A percentile compares a stretch with the other conserved stretches of the same genome.
Evolutionary conservation across 2,888 invertebrate species (phyloP).

Genomic region (Plemyria rubiginata): DNA sequence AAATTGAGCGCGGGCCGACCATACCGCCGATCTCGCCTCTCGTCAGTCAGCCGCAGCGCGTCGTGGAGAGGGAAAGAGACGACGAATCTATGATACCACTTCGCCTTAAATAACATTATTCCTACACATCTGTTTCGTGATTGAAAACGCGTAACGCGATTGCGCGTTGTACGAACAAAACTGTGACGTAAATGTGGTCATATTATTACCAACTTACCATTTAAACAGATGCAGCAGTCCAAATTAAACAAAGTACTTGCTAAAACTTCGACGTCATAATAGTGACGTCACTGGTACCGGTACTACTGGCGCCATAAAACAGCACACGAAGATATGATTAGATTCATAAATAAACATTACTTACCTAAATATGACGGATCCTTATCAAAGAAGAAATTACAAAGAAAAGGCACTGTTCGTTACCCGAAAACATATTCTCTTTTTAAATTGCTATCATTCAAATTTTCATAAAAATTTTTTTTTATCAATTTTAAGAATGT

Average conservation of each 20-base stretch:
- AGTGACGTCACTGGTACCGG: not conserved
- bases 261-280: not conserved
- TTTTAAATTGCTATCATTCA: too few species aligned
- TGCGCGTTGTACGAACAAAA: too few species aligned
- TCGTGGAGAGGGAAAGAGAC: too few species aligned
- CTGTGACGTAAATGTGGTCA: constrained; percentile 4
- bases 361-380: not conserved
- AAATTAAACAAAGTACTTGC: constrained; percentile 4
- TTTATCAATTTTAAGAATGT: too few species aligned
- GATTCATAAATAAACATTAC: constrained; percentile 1
- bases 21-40: too few species aligned
- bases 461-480: too few species aligned
- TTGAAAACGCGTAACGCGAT: too few species aligned
- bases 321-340: constrained; percentile 9
- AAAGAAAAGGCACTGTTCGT: not conserved
- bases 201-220: not conserved
- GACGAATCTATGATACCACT: too few species aligned
- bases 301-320: not conserved
- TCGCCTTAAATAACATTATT: too few species aligned
- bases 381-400: not conserved
- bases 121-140: not conserved
- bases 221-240: constrained; percentile 9
- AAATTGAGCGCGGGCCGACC: too few species aligned
- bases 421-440: not conserved
- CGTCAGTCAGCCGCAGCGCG: too few species aligned